Conservation (phyloP, 2,797 vertebrate species). For the Philypnodon macrostomus region DNA sequence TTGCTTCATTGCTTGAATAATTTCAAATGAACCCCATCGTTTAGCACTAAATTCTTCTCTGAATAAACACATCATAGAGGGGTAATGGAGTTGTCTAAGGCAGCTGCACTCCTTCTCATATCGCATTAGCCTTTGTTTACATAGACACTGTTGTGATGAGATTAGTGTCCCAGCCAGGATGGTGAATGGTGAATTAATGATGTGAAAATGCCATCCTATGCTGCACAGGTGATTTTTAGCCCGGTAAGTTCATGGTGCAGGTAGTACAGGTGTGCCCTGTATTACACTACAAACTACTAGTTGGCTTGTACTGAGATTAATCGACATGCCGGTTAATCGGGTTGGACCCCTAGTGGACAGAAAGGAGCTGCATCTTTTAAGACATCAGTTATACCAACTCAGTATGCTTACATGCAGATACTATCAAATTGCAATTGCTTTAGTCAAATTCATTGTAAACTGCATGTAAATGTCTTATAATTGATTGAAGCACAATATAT, state of each 20-base stretch:
- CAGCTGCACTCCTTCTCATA: background rate
- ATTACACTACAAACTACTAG: slow-evolving; percentile 29
- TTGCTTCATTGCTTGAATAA: too few species aligned
- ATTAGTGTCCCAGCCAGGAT: background rate
- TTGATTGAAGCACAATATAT: too few species aligned
- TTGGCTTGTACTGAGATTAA: slow-evolving; percentile 15
- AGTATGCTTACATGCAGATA: too few species aligned
- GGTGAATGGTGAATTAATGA: slow-evolving; percentile 17
- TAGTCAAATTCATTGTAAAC: too few species aligned
- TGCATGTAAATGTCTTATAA: too few species aligned
- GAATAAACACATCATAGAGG: background rate
- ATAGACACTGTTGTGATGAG: background rate
- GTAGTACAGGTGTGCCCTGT: background rate
- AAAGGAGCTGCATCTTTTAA: slow-evolving; percentile 8
- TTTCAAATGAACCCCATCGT: background rate
- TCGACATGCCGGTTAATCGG: slow-evolving; percentile 16
- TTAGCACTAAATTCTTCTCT: too few species aligned
- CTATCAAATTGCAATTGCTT: too few species aligned
- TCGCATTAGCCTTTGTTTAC: background rate
- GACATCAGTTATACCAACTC: background rate
- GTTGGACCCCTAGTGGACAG: slow-evolving; percentile 4
- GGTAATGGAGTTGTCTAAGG: background rate
- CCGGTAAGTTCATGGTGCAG: slow-evolving; percentile 30
- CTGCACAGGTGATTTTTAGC: slow-evolving; percentile 22
- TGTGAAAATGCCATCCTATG: slow-evolving; percentile 21